A percentile compares a stretch with the other conserved stretches of the same genome.
phyloP scores from a whole-genome alignment of 2,797 vertebrate species.

The Paedocypris micromegethes region DNA sequence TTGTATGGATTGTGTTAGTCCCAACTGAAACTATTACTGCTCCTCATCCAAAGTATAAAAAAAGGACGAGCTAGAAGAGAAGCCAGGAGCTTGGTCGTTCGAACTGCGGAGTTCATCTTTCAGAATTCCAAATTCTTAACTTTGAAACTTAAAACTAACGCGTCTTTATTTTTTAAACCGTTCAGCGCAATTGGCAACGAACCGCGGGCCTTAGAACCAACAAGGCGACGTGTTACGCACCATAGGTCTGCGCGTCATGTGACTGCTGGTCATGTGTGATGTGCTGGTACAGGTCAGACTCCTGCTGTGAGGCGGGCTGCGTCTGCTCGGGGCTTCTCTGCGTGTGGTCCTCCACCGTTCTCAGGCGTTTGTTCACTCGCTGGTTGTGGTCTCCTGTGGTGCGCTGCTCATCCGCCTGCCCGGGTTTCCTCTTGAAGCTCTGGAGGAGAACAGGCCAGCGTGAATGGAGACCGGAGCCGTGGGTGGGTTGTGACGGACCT shows the following conservation, averaged over 20 bases:
- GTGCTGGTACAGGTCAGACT: conserved; percentile 87
- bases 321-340: conserved; percentile 49
- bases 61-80: too few species aligned
- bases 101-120: too few species aligned
- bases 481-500: conserved; percentile 64
- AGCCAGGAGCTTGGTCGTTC: too few species aligned
- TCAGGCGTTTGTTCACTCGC: conserved; percentile 81
- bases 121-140: too few species aligned
- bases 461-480: too few species aligned
- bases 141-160: too few species aligned
- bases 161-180: too few species aligned
- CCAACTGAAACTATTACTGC: too few species aligned
- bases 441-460: conserved; percentile 31
- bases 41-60: too few species aligned
- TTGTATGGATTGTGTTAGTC: too few species aligned
- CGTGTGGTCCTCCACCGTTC: conserved; percentile 72
- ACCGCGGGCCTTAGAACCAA: neutral
- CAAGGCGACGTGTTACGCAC: conserved; percentile 56
- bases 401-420: conserved; percentile 83
- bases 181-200: too few species aligned
- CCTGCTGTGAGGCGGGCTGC: conserved; percentile 59
- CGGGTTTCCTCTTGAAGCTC: conserved; percentile 95
- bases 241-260: conserved; percentile 88
- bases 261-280: conserved; percentile 70
- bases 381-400: conserved; percentile 81